Percentiles rank a stretch among this genome's conserved stretches.
These are phyloP conservation scores for Leiothrix lutea DNA, from an alignment of 2,113 vertebrate genomes.

Conservation along the genomic window DNA sequence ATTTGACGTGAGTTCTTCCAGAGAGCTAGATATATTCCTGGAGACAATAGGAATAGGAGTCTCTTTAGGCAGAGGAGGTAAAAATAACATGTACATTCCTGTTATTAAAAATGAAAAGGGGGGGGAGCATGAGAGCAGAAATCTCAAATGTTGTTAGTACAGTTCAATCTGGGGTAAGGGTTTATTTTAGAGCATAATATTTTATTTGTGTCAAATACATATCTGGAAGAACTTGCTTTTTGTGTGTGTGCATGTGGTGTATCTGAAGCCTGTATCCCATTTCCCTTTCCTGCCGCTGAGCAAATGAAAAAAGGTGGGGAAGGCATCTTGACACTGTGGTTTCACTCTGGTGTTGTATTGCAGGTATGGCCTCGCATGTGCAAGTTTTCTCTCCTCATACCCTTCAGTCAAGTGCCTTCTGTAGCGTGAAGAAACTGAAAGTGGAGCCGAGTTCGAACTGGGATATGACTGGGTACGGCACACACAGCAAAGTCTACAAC, in stretches of 20 bases:
- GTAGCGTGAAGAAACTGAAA: conserved; percentile 99
- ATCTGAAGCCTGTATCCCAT: background rate
- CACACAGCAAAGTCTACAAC: conserved; percentile 94
- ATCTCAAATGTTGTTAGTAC: background rate
- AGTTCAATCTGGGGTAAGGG: background rate
- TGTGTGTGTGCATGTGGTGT: background rate
- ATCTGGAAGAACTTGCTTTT: background rate
- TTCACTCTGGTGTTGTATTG: conserved; percentile 44
- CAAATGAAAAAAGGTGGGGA: background rate
- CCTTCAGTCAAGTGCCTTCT: conserved; percentile 99
- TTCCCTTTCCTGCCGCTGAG: background rate
- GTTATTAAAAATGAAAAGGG: conserved; percentile 5
- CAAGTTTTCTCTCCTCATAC: conserved; percentile 97
- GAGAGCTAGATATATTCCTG: background rate
- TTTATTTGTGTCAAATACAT: background rate
- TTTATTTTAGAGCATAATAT: background rate
- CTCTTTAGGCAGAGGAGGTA: background rate
- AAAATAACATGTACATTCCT: conserved; percentile 40
- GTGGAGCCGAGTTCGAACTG: conserved; percentile 95
- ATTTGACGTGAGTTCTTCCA: conserved; percentile 11
- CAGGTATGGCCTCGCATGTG: conserved; percentile 99
- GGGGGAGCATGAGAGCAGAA: background rate
- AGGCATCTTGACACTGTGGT: conserved; percentile 1
- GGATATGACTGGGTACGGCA: conserved; percentile 99
- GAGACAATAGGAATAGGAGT: conserved; percentile 14